phyloP scores from a whole-genome alignment of 1,140 invertebrate species.

The Ips nitidus region DNA sequence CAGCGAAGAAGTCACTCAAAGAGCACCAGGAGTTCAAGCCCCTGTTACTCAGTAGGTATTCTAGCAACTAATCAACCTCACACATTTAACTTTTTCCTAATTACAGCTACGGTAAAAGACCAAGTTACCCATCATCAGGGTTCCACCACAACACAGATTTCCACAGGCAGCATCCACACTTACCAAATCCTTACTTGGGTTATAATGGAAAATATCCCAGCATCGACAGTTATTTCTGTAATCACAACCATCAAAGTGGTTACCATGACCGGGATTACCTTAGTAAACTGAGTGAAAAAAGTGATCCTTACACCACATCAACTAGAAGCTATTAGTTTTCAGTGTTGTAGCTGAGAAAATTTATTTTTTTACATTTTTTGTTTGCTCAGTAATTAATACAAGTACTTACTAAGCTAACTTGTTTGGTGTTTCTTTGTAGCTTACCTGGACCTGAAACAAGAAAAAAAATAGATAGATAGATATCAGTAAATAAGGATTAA shows the following conservation, averaged over 20 bases:
- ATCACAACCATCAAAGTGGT: neutral
- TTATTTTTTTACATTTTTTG: too few relatives aligned
- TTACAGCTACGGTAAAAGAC: neutral
- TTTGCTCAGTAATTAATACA: too few relatives aligned
- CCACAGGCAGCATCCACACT: slow-evolving; percentile 33
- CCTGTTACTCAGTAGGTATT: neutral
- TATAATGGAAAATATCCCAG: slow-evolving; percentile 27
- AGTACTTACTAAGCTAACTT: too few relatives aligned
- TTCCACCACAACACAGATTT: slow-evolving; percentile 23
- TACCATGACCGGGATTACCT: slow-evolving; percentile 4
- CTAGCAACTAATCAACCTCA: neutral
- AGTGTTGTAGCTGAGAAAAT: too few relatives aligned
- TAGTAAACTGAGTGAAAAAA: too few relatives aligned
- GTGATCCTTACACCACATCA: too few relatives aligned
- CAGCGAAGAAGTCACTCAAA: slow-evolving; percentile 6
- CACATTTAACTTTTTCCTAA: neutral
- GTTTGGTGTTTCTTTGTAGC: too few relatives aligned
- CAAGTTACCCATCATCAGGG: slow-evolving; percentile 4
- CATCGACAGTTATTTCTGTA: slow-evolving; percentile 10
- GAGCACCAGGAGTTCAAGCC: slow-evolving; percentile 14
- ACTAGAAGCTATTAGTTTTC: too few relatives aligned
- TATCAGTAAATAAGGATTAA: too few relatives aligned
- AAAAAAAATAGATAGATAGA: too few relatives aligned
- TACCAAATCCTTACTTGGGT: slow-evolving; percentile 37
- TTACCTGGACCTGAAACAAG: too few relatives aligned